Percentiles rank a stretch among this genome's conserved stretches.
phyloP scores from a whole-genome alignment of 2,888 invertebrate species.

The Melitaea athalia region DNA sequence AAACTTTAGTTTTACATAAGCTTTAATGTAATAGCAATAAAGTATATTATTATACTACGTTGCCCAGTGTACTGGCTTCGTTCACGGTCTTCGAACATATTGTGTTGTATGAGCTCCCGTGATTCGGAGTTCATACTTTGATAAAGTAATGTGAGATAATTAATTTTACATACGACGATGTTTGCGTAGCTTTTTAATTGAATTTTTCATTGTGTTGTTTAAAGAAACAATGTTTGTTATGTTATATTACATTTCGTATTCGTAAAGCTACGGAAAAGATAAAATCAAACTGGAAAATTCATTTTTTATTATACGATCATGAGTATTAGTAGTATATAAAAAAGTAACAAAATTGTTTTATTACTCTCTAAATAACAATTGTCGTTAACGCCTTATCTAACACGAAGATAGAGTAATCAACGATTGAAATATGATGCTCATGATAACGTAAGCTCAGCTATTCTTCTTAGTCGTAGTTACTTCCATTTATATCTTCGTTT shows the following conservation, averaged over 20 bases:
- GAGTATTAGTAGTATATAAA: too few species aligned
- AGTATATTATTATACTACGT: slow-evolving; percentile 10
- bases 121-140: slow-evolving; percentile 12
- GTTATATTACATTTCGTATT: neutral
- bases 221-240: neutral
- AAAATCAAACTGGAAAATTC: too few species aligned
- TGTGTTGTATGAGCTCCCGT: slow-evolving; percentile 20
- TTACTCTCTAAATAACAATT: too few species aligned
- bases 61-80: slow-evolving; percentile 16
- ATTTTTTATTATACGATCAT: too few species aligned
- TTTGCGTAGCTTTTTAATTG: neutral
- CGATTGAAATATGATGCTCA: too few species aligned
- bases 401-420: too few species aligned
- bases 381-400: too few species aligned
- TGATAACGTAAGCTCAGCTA: too few species aligned
- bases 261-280: too few species aligned
- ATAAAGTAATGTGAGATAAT: slow-evolving; percentile 14
- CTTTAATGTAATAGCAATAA: slow-evolving; percentile 26
- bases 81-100: slow-evolving; percentile 23
- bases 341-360: too few species aligned
- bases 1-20: slow-evolving; percentile 8
- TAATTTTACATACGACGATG: slow-evolving; percentile 3
- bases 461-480: too few species aligned
- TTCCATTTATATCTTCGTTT: too few species aligned
- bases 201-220: slow-evolving; percentile 9